A percentile compares a stretch with the other conserved stretches of the same genome.
Conservation (phyloP, 2,888 invertebrate species). For the Tachina lurida region DNA sequence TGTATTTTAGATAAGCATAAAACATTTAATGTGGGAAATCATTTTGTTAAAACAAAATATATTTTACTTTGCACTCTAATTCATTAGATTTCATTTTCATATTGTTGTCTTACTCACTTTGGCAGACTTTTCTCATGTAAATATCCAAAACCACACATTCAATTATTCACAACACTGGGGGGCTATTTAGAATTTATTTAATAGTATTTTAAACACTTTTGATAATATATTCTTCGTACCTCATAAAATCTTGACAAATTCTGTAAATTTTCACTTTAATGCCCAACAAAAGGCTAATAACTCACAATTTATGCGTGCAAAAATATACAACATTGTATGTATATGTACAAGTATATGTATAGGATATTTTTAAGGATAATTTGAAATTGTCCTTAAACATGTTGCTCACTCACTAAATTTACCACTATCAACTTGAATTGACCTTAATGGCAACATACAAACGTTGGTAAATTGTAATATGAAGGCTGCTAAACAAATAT, state of each 20-base stretch:
- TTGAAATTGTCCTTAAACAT: conserved; percentile 47
- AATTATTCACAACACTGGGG: conserved; percentile 27
- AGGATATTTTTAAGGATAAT: neutral
- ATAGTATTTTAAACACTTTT: conserved; percentile 55
- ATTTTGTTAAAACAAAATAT: neutral
- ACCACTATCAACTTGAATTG: conserved; percentile 49
- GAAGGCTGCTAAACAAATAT: conserved; percentile 2
- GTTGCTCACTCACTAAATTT: conserved; percentile 52
- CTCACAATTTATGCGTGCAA: conserved; percentile 32
- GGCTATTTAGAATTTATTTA: conserved; percentile 48
- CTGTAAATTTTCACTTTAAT: conserved; percentile 59
- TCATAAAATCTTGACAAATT: conserved; percentile 67
- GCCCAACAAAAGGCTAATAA: conserved; percentile 52
- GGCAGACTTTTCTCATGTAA: neutral
- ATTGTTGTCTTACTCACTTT: neutral
- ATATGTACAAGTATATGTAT: too few species aligned
- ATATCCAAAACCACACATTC: neutral
- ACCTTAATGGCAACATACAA: conserved; percentile 56
- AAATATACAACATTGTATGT: neutral
- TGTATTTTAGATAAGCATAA: too few species aligned
- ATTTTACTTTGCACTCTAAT: neutral
- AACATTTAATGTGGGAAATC: too few species aligned
- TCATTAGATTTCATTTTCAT: neutral
- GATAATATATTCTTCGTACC: conserved; percentile 35
- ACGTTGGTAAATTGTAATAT: neutral